A percentile compares a stretch with the other conserved stretches of the same genome.
These are phyloP conservation scores for Gymnothorax reevesii DNA, from an alignment of 2,797 vertebrate species.

Conservation along the genomic window DNA sequence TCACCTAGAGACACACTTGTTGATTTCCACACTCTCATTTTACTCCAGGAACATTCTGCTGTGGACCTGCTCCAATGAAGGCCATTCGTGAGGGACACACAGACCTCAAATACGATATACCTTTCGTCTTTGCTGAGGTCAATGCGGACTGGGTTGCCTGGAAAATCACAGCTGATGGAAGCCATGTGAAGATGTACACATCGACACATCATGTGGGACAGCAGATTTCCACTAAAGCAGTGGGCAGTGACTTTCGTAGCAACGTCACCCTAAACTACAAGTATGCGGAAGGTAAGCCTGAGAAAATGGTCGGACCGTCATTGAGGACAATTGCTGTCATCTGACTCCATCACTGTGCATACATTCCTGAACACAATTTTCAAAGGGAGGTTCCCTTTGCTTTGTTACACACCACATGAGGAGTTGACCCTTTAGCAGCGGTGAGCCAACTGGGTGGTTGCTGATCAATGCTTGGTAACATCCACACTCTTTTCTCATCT, in stretches of 20 bases:
- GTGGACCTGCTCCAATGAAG: conserved; percentile 73
- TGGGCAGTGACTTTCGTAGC: conserved; percentile 67
- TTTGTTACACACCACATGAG: too few species aligned
- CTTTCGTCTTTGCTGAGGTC: conserved; percentile 81
- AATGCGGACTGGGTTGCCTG: conserved; percentile 75
- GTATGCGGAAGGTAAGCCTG: conserved; percentile 74
- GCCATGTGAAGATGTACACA: conserved; percentile 52
- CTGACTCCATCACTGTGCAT: too few species aligned
- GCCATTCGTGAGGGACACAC: conserved; percentile 76
- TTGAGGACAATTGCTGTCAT: too few species aligned
- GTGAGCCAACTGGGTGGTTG: too few species aligned
- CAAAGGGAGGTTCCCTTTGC: too few species aligned
- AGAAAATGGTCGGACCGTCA: neutral
- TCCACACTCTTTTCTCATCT: too few species aligned
- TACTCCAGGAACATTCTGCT: conserved; percentile 46
- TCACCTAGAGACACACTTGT: neutral
- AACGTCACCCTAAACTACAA: conserved; percentile 85
- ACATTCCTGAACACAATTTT: too few species aligned
- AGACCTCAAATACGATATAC: conserved; percentile 67
- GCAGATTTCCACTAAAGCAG: conserved; percentile 83
- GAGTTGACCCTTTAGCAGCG: too few species aligned
- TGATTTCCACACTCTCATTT: neutral
- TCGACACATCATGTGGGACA: conserved; percentile 66
- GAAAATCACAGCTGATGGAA: conserved; percentile 67
- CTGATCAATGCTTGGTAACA: too few species aligned